These are phyloP conservation scores for Cotesia vestalis DNA, from an alignment of 1,140 invertebrate genomes.

Conservation along the genomic window DNA sequence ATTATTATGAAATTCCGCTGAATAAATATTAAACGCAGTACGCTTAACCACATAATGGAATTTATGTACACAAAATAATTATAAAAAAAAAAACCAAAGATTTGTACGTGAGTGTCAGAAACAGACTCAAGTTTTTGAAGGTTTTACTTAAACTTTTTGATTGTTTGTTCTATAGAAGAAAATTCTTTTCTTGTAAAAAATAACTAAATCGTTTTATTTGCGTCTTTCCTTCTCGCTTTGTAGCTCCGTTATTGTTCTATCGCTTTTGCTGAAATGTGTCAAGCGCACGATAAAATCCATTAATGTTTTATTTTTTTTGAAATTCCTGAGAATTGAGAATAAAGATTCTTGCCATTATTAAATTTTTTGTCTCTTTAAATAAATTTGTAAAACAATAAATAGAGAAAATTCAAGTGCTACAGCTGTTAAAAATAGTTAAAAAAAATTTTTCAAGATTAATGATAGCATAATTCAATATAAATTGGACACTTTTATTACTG, in stretches of 20 bases:
- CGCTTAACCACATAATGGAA: background rate
- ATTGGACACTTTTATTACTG: no score
- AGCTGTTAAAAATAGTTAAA: no score
- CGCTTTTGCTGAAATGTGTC: constrained; percentile 6
- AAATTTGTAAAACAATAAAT: no score
- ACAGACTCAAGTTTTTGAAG: background rate
- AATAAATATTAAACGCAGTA: no score
- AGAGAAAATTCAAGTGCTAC: no score
- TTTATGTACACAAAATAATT: background rate
- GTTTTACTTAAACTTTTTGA: constrained; percentile 18
- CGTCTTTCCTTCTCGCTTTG: background rate
- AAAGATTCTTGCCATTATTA: no score
- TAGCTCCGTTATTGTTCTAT: background rate
- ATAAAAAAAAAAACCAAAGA: background rate
- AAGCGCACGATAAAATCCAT: constrained; percentile 7
- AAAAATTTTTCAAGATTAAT: no score
- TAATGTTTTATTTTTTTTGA: background rate
- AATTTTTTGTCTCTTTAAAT: no score
- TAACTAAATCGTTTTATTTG: no score
- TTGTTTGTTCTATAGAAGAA: background rate
- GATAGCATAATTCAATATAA: no score
- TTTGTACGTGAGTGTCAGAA: constrained; percentile 2
- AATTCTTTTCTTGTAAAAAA: background rate
- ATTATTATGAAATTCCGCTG: no score
- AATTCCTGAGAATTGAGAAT: no score